Evolutionary conservation across 2,888 invertebrate genomes (phyloP), one percentile per base, ranked within the genome.

Genomic region (Lithodes maja): DNA sequence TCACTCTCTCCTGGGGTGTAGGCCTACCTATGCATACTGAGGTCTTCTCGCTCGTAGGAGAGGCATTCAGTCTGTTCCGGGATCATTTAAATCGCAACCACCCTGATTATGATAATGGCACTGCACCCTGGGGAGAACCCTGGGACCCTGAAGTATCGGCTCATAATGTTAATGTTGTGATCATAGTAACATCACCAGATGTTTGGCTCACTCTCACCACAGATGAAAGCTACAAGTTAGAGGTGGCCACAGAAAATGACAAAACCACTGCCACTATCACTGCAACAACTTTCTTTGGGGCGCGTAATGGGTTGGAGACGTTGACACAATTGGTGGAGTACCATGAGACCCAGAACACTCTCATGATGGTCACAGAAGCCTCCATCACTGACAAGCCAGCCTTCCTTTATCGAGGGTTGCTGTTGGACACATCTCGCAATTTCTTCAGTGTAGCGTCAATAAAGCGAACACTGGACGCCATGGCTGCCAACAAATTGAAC

Each of bases 221-320:
- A 2, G 88, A 85, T 77, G 92, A 92, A 33, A 71, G 33, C 9
- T 90, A 92, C 74, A 50, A 80, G n/a, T 54, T 92, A 50, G 61
- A 15, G 0, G 86, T 91, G 17, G 49, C 53, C n/a, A 87, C 89
- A n/a, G 50, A 53, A 9, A 86, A 75, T 7, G 84, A 61, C 50
- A 77, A 68, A 9, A 77, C 88, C 5, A 92, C 92, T n/a, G 92
- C 92, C 5, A 86, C 87, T 12, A 93, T 94, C 5, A 90, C 85
- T 1, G 95, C 95, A 0, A 93, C 94, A 2, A 95, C 94, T 1
- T 96, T 95, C 93, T 96, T 96, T 93, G 97, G 97, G 0, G 96
- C 96, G 0, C 95, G 97, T 0, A 96, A 97, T 93, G 97, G 95
- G 0, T 93, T 97, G 80, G 97, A 97, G 93, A 96, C 97, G 0